Percentiles rank a stretch among this genome's conserved stretches.
phyloP scores from a whole-genome alignment of 2,888 invertebrate genomes.

The Tetranychus truncatus region DNA sequence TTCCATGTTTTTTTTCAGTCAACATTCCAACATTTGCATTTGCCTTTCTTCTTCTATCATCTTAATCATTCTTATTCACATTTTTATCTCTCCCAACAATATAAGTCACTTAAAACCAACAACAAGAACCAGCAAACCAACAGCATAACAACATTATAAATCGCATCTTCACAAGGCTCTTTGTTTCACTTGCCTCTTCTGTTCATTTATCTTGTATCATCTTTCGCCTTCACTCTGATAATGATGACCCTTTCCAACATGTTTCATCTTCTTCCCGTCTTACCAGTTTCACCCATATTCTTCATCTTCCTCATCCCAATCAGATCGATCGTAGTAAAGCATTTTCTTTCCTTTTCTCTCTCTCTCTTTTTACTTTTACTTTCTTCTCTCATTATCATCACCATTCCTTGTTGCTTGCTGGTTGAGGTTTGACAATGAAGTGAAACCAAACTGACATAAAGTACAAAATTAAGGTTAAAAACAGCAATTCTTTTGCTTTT shows the following conservation, averaged over 20 bases:
- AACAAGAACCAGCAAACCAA: not conserved
- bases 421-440: no score
- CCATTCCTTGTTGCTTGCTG: no score
- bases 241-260: not conserved
- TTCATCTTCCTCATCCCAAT: not conserved
- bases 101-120: not conserved
- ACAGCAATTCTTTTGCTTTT: no score
- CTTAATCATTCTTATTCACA: no score
- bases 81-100: not conserved
- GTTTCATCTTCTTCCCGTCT: not conserved
- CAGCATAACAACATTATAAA: not conserved
- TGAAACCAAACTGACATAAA: no score
- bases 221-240: not conserved
- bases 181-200: not conserved
- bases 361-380: no score
- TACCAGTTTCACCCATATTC: not conserved
- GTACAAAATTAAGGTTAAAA: no score
- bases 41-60: no score
- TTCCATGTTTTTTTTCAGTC: no score
- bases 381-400: no score
- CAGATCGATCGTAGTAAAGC: not conserved
- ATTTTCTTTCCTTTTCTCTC: no score
- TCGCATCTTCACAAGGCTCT: not conserved
- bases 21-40: no score
- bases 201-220: not conserved